Base-by-base conservation (phyloP, 2,888 invertebrate species). In the Lepidocyrtinus sp. region DNA sequence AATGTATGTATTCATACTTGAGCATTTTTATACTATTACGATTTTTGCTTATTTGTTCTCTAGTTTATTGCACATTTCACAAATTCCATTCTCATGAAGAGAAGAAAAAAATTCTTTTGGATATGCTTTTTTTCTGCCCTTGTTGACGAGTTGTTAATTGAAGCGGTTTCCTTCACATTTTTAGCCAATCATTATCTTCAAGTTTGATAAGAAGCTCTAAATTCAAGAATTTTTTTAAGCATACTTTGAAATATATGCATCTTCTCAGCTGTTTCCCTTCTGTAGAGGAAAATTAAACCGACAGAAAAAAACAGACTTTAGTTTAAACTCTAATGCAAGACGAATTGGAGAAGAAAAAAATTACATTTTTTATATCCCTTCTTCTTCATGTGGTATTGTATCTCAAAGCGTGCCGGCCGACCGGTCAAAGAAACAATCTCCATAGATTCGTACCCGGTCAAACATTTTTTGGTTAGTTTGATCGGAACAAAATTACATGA, bases 121-220 rank as follows among this genome's bases (percentile, higher is more conserved):
- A 24, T 22, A 62, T n/a, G n/a, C n/a, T 22, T 24, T 26, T 26
- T 64, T 64, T 64, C n/a, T 12, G 26, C 26, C 26, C 27, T 25
- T 64, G 17, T 78, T 78, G 78, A 73, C 62, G 73, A 78, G 61
- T 68, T 78, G 78, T 50, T 78, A 78, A 78, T 78, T 78, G 78
- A 78, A 78, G 73, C 50, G 78, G 50, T 62, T 64, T 68, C 24
- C 63, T 64, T 50, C 50, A 50, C 50, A 50, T 50, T 50, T 50
- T 50, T 24, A 55, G 67, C 64, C 21, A 72, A 26, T 67, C 36
- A 71, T 45, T 62, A 21, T 62, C 45, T 5, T 61, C 61, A 45
- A n/a, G n/a, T n/a, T n/a, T n/a, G n/a, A n/a, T n/a, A n/a, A n/a
- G n/a, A n/a, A n/a, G n/a, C 36, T n/a, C 36, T 27, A 7, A 24